Conservation (phyloP, 2,888 invertebrate species). For the Eilema depressum region DNA sequence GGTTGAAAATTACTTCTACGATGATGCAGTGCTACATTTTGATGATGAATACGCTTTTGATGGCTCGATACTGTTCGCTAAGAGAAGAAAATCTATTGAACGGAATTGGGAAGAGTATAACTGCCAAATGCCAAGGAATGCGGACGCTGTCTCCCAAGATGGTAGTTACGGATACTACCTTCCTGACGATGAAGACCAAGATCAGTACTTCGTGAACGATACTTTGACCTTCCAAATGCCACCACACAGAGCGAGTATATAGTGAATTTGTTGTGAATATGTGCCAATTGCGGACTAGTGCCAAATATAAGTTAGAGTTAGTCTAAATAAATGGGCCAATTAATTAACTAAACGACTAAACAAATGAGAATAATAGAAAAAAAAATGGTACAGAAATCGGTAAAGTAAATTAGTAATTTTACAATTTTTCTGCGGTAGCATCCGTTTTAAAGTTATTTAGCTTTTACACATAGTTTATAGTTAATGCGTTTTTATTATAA, state of each 20-base stretch:
- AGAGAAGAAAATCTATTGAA: conserved; percentile 81
- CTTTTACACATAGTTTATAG: conserved; percentile 76
- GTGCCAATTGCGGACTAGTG: conserved; percentile 45
- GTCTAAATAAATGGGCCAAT: conserved; percentile 77
- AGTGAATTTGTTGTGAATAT: conserved; percentile 57
- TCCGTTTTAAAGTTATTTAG: conserved; percentile 67
- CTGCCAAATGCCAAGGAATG: conserved; percentile 68
- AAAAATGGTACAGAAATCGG: conserved; percentile 22
- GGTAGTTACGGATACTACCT: conserved; percentile 83
- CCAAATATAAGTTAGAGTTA: conserved; percentile 57
- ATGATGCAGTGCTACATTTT: conserved; percentile 81
- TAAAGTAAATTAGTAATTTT: conserved; percentile 61
- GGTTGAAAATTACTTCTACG: conserved; percentile 82
- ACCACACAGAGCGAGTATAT: conserved; percentile 82
- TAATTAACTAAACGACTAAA: conserved; percentile 59
- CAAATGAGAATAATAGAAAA: conserved; percentile 6
- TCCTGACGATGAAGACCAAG: conserved; percentile 77
- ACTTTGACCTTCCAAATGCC: conserved; percentile 81
- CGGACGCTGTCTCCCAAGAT: conserved; percentile 77
- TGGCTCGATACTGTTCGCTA: conserved; percentile 81
- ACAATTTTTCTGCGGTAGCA: conserved; percentile 73
- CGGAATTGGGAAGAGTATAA: conserved; percentile 73
- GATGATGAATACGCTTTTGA: conserved; percentile 84
- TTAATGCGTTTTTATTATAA: conserved; percentile 66
- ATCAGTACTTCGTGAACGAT: conserved; percentile 79